These are phyloP conservation scores for Probosciger aterrimus DNA, from an alignment of 2,113 vertebrate species.

Conservation along the genomic window DNA sequence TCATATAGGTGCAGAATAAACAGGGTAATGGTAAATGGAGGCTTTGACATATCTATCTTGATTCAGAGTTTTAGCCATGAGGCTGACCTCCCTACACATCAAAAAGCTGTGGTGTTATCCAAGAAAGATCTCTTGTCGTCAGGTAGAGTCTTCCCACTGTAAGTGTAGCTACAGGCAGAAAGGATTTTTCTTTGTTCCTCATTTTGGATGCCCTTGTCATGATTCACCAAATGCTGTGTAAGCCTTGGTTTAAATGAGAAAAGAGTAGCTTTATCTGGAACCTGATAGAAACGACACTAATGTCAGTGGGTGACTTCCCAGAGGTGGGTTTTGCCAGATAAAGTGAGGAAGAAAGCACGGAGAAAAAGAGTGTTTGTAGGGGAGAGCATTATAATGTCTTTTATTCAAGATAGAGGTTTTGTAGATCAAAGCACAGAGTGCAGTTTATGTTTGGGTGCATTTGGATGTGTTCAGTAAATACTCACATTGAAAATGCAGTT, in stretches of 20 bases:
- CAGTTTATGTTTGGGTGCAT: neutral
- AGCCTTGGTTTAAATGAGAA: neutral
- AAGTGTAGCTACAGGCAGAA: neutral
- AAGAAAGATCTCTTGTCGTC: neutral
- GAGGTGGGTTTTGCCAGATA: neutral
- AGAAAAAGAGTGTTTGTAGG: neutral
- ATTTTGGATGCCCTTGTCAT: neutral
- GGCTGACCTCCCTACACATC: neutral
- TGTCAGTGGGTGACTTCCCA: neutral
- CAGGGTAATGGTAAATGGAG: neutral
- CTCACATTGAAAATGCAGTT: neutral
- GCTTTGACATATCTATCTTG: neutral
- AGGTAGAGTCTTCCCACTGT: neutral
- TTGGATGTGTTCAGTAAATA: neutral
- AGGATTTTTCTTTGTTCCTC: neutral
- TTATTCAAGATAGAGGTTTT: neutral
- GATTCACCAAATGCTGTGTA: neutral
- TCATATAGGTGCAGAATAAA: neutral
- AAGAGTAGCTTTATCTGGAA: neutral
- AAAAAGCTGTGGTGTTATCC: neutral
- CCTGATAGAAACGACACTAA: neutral
- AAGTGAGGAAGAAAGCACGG: neutral
- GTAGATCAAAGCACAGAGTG: neutral
- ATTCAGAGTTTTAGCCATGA: neutral
- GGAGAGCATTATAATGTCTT: neutral